Evolutionary conservation across 2,797 vertebrate genomes (phyloP), one percentile per base, ranked within the genome.

Genomic region (Paramormyrops hopkinsi): DNA sequence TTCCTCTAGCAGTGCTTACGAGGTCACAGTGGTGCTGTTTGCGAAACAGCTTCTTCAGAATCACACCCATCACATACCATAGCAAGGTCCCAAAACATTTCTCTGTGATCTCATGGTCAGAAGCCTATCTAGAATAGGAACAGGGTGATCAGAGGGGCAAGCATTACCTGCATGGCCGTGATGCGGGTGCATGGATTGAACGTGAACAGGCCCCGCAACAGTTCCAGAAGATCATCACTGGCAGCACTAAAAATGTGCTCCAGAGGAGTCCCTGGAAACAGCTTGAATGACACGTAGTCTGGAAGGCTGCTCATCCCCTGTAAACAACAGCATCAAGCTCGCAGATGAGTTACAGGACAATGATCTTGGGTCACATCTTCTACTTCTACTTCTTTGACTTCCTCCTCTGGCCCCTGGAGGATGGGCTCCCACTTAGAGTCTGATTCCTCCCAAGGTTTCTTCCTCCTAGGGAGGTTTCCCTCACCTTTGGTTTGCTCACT

Each of bases 221-320:
- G 96, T 88, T 94, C 96, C 0, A 99, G 95, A 48, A 99, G 94
- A 93, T 99, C 98, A 1, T 99, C 97, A 87, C 98, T 97, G 89
- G 98, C 98, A 7, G 99, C 99, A 91, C 95, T 99, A 94, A 99
- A 99, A 94, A 99, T 99, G 92, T 98, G 97, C 1, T 98, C 98
- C 91, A 99, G 94, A 0, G 97, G 97, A 88, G 97, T 98, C 88
- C 98, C 98, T 85, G 97, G 97, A 91, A 99, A 98, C 90, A 95
- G 95, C 92, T 99, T 99, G 94, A 99, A 99, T 0, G 97, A 96
- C 89, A 99, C 96, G 8, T 98, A 99, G 94, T 99, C 99, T 89
- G 98, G 98, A 87, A 99, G 96, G 94, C 92, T 99, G 3, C 91
- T 96, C 96, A 99, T 95, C 0, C 98, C 98, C 99, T 99, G 87